phyloP scores from a whole-genome alignment of 2,888 invertebrate species.

The Chrysotoxum bicinctum region DNA sequence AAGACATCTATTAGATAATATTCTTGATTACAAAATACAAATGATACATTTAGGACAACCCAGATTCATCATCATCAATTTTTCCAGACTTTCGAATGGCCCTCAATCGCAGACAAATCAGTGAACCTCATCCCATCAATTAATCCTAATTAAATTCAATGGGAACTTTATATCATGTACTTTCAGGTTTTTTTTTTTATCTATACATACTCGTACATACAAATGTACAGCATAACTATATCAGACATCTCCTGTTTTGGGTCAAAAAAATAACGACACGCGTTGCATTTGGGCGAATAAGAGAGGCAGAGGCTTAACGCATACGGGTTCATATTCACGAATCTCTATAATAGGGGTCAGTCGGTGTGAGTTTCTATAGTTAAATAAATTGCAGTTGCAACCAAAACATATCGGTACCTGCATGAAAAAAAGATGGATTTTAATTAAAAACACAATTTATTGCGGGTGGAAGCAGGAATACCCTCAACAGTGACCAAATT shows the following conservation, averaged over 20 bases:
- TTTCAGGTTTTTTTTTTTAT: conserved; percentile 5
- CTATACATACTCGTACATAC: neutral
- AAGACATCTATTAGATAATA: neutral
- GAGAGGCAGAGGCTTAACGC: conserved; percentile 8
- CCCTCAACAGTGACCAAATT: neutral
- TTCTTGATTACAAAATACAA: neutral
- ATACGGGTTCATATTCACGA: conserved; percentile 51
- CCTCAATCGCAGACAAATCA: conserved; percentile 70
- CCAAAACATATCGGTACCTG: conserved; percentile 58
- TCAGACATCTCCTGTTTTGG: neutral
- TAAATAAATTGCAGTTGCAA: conserved; percentile 46
- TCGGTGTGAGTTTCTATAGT: conserved; percentile 11
- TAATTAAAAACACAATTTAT: conserved; percentile 35
- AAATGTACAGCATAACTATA: neutral
- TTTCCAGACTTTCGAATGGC: conserved; percentile 53
- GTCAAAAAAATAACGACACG: conserved; percentile 47
- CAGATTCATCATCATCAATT: conserved; percentile 14
- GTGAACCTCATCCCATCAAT: conserved; percentile 63
- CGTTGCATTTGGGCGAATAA: conserved; percentile 29
- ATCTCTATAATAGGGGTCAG: conserved; percentile 52
- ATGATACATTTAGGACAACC: neutral
- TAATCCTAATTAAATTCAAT: conserved; percentile 69
- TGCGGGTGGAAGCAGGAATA: conserved; percentile 37
- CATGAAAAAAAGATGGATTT: conserved; percentile 34
- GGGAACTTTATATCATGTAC: conserved; percentile 36